Conservation (phyloP, 2,113 vertebrate species). For the Leucopsar rothschildi region DNA sequence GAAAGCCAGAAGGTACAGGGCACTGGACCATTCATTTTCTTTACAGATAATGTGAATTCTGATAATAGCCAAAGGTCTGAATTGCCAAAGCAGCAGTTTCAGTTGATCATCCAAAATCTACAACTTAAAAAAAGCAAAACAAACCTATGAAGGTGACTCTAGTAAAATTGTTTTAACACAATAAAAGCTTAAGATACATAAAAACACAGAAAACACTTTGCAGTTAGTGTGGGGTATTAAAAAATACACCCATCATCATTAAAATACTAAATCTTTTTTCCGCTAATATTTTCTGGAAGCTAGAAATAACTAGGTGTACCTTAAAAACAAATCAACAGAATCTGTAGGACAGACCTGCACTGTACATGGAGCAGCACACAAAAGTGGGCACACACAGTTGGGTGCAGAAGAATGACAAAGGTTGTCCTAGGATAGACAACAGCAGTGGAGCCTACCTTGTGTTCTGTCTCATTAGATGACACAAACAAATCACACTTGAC, state of each 20-base stretch:
- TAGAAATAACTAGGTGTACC: not conserved
- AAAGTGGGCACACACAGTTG: not conserved
- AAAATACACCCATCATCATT: not conserved
- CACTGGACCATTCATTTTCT: not conserved
- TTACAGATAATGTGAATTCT: not conserved
- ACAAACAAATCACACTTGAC: not conserved
- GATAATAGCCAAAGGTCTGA: not conserved
- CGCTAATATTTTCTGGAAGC: not conserved
- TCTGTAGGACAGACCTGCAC: fast-evolving
- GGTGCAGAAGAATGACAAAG: not conserved
- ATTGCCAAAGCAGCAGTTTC: not conserved
- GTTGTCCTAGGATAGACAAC: fast-evolving
- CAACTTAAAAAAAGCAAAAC: not conserved
- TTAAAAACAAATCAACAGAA: not conserved
- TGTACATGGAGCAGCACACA: not conserved
- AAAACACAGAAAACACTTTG: not conserved
- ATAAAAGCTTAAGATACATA: not conserved
- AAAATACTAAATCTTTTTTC: not conserved
- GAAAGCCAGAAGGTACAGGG: fast-evolving
- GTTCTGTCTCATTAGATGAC: not conserved
- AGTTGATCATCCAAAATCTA: not conserved
- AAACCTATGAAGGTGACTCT: not conserved
- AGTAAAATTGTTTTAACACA: not conserved
- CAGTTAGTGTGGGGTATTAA: not conserved
- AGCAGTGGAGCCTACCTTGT: not conserved